Evolutionary conservation across 1,140 invertebrate species (phyloP).

Genomic region (Hyposmocoma kahamanoa): DNA sequence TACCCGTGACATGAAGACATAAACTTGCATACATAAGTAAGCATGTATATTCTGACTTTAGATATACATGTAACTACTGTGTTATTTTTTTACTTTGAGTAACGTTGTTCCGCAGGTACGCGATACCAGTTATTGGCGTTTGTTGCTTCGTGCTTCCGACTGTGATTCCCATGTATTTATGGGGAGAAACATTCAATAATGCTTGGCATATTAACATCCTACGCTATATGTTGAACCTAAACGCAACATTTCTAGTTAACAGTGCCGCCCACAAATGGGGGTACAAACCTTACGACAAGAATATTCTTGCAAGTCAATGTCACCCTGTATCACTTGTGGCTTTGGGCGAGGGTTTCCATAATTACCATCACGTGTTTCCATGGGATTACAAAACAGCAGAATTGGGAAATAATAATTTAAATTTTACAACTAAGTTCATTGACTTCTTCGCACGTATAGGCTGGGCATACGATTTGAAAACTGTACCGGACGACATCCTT

Average conservation of each 20-base stretch:
- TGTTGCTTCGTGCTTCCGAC: slow-evolving; percentile 90
- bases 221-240: slow-evolving; percentile 78
- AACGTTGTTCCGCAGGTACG: too few species aligned
- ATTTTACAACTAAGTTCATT: slow-evolving; percentile 80
- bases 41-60: too few species aligned
- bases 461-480: slow-evolving; percentile 80
- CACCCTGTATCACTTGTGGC: slow-evolving; percentile 2
- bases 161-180: slow-evolving; percentile 83
- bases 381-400: slow-evolving; percentile 91
- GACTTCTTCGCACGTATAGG: slow-evolving; percentile 74
- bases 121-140: slow-evolving; percentile 10
- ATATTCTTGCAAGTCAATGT: slow-evolving; percentile 19
- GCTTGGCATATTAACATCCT: slow-evolving; percentile 87
- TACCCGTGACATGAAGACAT: too few species aligned
- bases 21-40: too few species aligned
- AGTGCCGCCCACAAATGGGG: slow-evolving; percentile 79
- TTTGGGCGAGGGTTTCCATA: slow-evolving; percentile 84
- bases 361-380: slow-evolving; percentile 93
- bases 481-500: slow-evolving; percentile 15
- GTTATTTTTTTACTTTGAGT: slow-evolving; percentile 7
- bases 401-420: slow-evolving; percentile 75
- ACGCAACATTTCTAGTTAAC: slow-evolving; percentile 86
- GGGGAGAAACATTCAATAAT: slow-evolving; percentile 84
- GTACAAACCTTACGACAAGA: slow-evolving; percentile 79
- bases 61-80: too few species aligned